These are phyloP conservation scores for Scyliorhinus canicula DNA, from an alignment of 2,797 vertebrate genomes.

Conservation along the genomic window DNA sequence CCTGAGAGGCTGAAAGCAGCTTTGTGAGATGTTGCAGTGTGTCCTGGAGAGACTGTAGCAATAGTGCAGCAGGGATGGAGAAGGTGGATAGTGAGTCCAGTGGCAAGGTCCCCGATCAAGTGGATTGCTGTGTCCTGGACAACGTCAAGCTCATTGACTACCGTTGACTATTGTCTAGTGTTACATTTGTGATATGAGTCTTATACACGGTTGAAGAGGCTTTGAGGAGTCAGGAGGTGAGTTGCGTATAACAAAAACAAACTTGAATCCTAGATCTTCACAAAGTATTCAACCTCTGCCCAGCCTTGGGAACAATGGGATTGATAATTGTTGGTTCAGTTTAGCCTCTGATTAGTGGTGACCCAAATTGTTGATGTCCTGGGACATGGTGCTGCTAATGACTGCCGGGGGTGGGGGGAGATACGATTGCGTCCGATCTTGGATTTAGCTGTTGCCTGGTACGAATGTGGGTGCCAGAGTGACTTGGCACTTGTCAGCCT, in stretches of 20 bases:
- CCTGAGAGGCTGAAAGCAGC: no score
- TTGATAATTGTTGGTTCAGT: background rate
- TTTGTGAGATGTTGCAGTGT: background rate
- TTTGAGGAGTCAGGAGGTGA: background rate
- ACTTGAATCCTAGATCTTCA: no score
- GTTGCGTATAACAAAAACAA: background rate
- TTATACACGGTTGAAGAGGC: background rate
- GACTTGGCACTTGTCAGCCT: background rate
- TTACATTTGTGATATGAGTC: background rate
- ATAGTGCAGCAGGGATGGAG: background rate
- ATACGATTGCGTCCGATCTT: background rate
- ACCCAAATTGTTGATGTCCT: background rate
- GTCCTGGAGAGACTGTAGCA: background rate
- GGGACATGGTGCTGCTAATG: no score
- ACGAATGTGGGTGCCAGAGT: background rate
- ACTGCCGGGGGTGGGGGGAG: rapidly evolving
- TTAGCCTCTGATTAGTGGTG: background rate
- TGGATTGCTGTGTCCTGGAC: no score
- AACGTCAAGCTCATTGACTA: background rate
- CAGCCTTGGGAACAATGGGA: no score
- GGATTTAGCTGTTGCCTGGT: background rate
- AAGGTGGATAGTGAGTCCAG: no score
- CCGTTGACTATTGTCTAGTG: background rate
- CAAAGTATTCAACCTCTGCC: background rate
- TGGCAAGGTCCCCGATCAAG: no score